phyloP scores from a whole-genome alignment of 2,797 vertebrate species.

The Melanotaenia trifasciata region DNA sequence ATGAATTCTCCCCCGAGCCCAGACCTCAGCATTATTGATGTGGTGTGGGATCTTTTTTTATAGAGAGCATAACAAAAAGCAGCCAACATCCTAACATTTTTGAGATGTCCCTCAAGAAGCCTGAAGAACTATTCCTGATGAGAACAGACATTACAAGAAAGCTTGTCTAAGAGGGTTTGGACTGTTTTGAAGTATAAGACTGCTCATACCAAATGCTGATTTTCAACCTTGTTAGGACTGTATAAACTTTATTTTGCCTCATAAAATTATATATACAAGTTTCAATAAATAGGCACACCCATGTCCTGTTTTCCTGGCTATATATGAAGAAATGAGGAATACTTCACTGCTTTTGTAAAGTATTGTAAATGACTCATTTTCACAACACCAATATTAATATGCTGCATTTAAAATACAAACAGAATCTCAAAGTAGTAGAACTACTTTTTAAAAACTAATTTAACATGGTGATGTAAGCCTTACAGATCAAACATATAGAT shows the following conservation, averaged over 20 bases:
- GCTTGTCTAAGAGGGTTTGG: background rate
- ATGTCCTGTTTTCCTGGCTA: background rate
- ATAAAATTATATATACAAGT: background rate
- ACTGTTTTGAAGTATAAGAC: background rate
- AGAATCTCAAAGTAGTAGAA: constrained; percentile 1
- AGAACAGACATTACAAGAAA: background rate
- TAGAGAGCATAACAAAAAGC: too few species aligned
- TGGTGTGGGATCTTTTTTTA: too few species aligned
- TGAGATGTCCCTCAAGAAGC: too few species aligned
- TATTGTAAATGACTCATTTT: background rate
- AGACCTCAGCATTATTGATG: background rate
- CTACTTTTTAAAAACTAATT: background rate
- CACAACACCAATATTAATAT: background rate
- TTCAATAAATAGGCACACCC: background rate
- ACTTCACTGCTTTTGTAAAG: background rate
- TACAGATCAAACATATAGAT: constrained; percentile 42
- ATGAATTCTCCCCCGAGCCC: background rate
- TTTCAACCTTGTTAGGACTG: background rate
- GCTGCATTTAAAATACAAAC: background rate
- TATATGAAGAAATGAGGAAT: background rate
- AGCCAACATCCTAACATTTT: too few species aligned
- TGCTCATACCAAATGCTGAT: background rate
- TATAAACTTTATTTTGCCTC: background rate
- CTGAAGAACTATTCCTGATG: background rate
- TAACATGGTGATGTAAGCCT: constrained; percentile 15